These are phyloP conservation scores for Mallotus villosus DNA, from an alignment of 2,797 vertebrate genomes.

Conservation along the genomic window DNA sequence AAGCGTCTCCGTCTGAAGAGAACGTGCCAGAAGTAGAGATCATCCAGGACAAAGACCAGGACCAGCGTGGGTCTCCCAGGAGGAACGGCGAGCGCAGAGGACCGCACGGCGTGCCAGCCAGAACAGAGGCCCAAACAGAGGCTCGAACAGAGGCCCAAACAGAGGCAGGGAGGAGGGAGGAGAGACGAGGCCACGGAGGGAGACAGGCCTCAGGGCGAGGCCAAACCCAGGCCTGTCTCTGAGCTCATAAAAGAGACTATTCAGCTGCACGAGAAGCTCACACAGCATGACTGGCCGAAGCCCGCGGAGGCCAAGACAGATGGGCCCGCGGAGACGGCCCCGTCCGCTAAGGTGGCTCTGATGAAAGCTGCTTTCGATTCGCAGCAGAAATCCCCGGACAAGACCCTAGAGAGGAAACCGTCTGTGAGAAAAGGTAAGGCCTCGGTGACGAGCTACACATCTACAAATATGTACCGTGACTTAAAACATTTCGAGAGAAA, in stretches of 20 bases:
- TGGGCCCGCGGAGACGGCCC: constrained; percentile 57
- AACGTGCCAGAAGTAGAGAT: constrained; percentile 26
- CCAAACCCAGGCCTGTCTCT: constrained; percentile 70
- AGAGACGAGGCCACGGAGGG: constrained; percentile 37
- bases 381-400: constrained; percentile 72
- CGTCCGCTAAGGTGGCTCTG: constrained; percentile 75
- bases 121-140: constrained; percentile 39
- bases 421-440: constrained; percentile 76
- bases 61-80: constrained; percentile 16
- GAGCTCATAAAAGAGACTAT: constrained; percentile 77
- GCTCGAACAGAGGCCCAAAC: too few species aligned
- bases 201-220: constrained; percentile 45
- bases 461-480: neutral
- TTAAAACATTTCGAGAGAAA: neutral
- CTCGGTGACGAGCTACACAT: too few species aligned
- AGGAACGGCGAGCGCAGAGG: constrained; percentile 28
- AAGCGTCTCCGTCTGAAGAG: constrained; percentile 28
- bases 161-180: constrained; percentile 29
- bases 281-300: constrained; percentile 68
- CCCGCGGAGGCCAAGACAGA: constrained; percentile 63
- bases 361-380: constrained; percentile 80
- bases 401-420: constrained; percentile 67
- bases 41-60: constrained; percentile 34
- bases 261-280: constrained; percentile 75
- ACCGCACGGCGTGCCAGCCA: constrained; percentile 24